Base-by-base conservation (phyloP, 2,113 vertebrate species). In the Psettodes erumei region DNA sequence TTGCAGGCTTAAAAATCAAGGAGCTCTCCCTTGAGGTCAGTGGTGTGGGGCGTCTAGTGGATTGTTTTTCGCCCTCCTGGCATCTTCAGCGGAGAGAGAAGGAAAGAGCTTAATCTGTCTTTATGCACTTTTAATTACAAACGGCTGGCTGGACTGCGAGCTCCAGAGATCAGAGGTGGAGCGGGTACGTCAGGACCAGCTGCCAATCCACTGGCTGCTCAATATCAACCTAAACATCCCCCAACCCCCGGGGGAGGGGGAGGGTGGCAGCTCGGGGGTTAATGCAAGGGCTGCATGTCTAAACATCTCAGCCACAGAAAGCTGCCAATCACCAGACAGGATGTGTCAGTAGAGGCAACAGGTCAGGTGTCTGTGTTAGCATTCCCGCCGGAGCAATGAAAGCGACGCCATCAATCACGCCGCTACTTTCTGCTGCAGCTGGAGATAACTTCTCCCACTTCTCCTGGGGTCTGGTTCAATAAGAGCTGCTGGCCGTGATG, bases 41-140 rank as follows among this genome's bases (percentile, higher is more conserved):
- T 58, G 51, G 54, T 59, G 43, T 1, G 0, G 37, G 62, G 66
- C 55, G 38, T 66, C 63, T n/a, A 30, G 65, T 23, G 55, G 79
- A 77, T 81, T 70, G 55, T 6, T 51, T 72, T 80, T 35, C 54
- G 56, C 33, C 30, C 45, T 43, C 32, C 59, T 75, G 70, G 48
- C 30, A 66, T 85, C 61, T 83, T 79, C 60, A 68, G 11, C 28
- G n/a, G 28, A 71, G 45, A 40, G 66, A 63, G 61, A 61, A 9
- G 23, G 79, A 75, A 61, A 58, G 73, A 71, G 69, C 74, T 58
- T 84, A 70, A 86, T 84, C 86, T 77, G 68, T 66, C 79, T 87
- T 86, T 68, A 82, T 78, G 83, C 50, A 27, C 81, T 81, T 88
- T 88, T 87, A 93, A 93, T 91, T 91, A 88, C 82, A 87, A 82